These are phyloP conservation scores for Ginglymostoma cirratum DNA, from an alignment of 2,113 vertebrate genomes.

Conservation along the genomic window DNA sequence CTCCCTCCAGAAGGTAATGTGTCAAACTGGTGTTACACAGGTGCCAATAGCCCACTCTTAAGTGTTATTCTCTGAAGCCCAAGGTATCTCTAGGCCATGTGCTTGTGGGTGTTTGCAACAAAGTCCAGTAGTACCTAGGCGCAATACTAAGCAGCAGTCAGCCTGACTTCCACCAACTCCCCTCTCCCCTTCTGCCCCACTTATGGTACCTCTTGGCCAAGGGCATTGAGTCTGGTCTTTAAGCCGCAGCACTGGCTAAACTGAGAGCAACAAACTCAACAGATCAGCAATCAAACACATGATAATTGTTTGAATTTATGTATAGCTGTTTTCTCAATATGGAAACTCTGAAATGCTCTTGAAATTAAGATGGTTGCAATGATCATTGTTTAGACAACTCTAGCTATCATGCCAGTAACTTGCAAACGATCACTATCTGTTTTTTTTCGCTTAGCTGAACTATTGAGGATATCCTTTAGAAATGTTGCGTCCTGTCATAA, in stretches of 20 bases:
- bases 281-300: background rate
- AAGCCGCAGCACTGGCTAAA: background rate
- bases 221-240: background rate
- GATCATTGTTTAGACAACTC: background rate
- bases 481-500: background rate
- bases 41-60: background rate
- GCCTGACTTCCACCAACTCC: background rate
- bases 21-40: background rate
- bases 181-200: no score
- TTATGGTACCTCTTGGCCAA: background rate
- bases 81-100: background rate
- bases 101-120: background rate
- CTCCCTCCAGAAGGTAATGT: background rate
- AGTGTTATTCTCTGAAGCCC: background rate
- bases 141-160: background rate
- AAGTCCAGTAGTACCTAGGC: background rate
- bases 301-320: background rate
- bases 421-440: background rate
- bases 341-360: background rate
- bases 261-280: background rate
- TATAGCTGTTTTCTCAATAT: background rate
- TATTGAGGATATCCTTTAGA: background rate
- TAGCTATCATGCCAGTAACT: background rate
- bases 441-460: background rate
- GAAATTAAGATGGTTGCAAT: background rate